These are phyloP conservation scores for Melospiza georgiana DNA, from an alignment of 2,113 vertebrate species.

Conservation along the genomic window DNA sequence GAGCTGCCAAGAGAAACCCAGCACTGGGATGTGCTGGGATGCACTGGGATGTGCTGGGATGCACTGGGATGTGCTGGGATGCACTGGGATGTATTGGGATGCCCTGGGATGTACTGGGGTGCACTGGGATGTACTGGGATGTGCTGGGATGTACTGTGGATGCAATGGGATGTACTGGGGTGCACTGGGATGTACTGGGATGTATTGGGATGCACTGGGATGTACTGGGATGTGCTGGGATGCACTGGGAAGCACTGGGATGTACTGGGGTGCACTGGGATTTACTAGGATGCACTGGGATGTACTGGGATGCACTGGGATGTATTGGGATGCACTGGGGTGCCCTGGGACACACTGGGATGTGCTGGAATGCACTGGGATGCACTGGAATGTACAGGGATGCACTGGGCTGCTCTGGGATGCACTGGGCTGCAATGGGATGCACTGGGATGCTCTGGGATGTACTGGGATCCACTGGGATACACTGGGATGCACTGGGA, in stretches of 20 bases:
- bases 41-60: not conserved
- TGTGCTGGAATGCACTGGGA: not conserved
- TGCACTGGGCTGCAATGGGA: not conserved
- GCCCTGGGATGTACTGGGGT: fast-evolving
- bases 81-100: not conserved
- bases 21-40: not conserved
- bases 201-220: fast-evolving
- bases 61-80: fast-evolving
- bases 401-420: fast-evolving
- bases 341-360: not conserved
- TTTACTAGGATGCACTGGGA: not conserved
- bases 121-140: fast-evolving
- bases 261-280: too few species aligned
- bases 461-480: not conserved
- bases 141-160: fast-evolving
- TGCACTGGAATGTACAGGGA: not conserved
- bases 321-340: not conserved
- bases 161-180: fast-evolving
- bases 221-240: not conserved
- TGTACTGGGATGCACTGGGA: not conserved
- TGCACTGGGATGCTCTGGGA: fast-evolving
- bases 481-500: not conserved
- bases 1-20: not conserved
- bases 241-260: not conserved
- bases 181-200: fast-evolving